Percentiles rank a stretch among this genome's conserved stretches.
phyloP scores from a whole-genome alignment of 1,140 invertebrate genomes.

The Drosophila burlai region DNA sequence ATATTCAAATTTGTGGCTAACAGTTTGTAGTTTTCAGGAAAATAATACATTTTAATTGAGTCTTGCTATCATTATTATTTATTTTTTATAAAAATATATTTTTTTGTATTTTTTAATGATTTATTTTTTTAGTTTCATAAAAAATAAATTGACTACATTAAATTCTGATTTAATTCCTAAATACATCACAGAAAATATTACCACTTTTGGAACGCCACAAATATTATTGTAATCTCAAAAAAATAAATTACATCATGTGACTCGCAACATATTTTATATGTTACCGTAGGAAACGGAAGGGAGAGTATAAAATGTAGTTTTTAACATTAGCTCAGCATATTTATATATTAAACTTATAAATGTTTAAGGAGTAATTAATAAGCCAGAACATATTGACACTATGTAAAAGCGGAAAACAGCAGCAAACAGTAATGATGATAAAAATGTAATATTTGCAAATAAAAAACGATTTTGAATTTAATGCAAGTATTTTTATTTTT shows the following conservation, averaged over 20 bases:
- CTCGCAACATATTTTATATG: conserved; percentile 16
- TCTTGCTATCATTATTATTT: neutral
- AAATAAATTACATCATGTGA: neutral
- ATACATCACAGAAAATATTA: neutral
- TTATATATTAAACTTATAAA: conserved; percentile 23
- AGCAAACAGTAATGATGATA: conserved; percentile 9
- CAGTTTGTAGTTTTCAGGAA: neutral
- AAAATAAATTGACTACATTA: neutral
- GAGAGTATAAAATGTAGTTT: conserved; percentile 27
- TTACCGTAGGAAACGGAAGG: neutral
- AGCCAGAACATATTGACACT: conserved; percentile 11
- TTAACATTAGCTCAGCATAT: conserved; percentile 30
- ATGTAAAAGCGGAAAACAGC: conserved; percentile 17
- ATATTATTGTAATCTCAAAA: neutral
- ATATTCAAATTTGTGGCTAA: neutral
- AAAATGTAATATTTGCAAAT: conserved; percentile 33
- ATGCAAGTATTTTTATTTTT: neutral
- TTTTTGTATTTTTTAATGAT: neutral
- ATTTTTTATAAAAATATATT: neutral
- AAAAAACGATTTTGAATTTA: conserved; percentile 25
- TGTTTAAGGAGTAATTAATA: conserved; percentile 23
- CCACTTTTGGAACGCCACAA: neutral
- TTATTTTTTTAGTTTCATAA: neutral
- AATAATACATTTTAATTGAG: neutral
- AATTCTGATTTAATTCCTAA: neutral